Base-by-base conservation (phyloP, 2,888 invertebrate genomes). In the Trichopoda pennipes region DNA sequence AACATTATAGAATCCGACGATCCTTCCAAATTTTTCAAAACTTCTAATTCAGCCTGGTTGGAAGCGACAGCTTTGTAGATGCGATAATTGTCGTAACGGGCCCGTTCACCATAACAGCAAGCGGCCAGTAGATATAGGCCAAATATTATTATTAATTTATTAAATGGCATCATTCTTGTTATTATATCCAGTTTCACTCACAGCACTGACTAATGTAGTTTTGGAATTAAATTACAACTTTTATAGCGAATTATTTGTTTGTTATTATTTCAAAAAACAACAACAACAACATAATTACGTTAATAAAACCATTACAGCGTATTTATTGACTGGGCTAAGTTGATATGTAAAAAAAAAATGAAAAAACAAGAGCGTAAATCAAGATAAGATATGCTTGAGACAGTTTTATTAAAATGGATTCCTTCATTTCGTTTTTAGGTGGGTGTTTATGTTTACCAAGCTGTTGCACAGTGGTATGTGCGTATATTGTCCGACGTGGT, bases 11-110 rank as follows among this genome's bases (percentile, higher is more conserved):
- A 92, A 78, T 91, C 89, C 73, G 91, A 88, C 19, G 89, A 66
- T 79, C 81, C 85, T 61, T 92, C 89, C 72, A 94, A 86, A 3
- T 92, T 87, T 75, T 91, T 92, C 0, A 94, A 88, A 56, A 92
- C 91, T 0, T 90, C 87, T 47, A 94, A 87, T 66, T 94, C 92
- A 0, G 92, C 90, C 17, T 90, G 88, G 74, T 88, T 92, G 35
- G 90, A 86, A 2, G 94, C 93, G 28, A 89, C 89, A 6, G 94
- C 90, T 87, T 93, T 92, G 85, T 93, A 94, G n/a, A 95, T 91
- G 19, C 92, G 93, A 84, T 93, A 94, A 21, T 93, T 93, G 75
- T 93, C 92, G 85, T 92, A 94, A 56, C n/a, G n/a, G n/a, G n/a
- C n/a, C n/a, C n/a, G n/a, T n/a, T n/a, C n/a, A n/a, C n/a, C n/a